Conservation (phyloP, 2,888 invertebrate species). For the Callyntrura guangdongensis region DNA sequence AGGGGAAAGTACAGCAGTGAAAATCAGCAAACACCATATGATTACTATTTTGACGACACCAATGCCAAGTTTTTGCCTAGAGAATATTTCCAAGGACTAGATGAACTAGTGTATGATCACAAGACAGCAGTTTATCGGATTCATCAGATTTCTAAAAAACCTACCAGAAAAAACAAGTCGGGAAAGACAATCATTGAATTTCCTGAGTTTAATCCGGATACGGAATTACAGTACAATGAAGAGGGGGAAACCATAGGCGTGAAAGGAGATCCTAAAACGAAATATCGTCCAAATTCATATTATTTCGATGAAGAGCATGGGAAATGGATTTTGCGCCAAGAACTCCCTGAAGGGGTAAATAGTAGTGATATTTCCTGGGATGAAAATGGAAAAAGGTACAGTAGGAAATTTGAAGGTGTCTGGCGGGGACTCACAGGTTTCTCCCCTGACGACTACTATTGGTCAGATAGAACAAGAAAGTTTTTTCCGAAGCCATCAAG, state of each 20-base stretch:
- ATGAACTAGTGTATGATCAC: slow-evolving; percentile 67
- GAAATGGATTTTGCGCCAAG: slow-evolving; percentile 55
- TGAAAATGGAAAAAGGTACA: slow-evolving; percentile 73
- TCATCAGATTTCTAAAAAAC: slow-evolving; percentile 31
- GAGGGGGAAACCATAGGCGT: neutral
- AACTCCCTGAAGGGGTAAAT: slow-evolving; percentile 26
- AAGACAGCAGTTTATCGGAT: slow-evolving; percentile 46
- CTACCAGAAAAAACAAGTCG: slow-evolving; percentile 21
- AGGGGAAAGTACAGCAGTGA: slow-evolving; percentile 55
- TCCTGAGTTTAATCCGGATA: slow-evolving; percentile 43
- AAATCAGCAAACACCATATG: slow-evolving; percentile 73
- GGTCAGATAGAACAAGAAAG: slow-evolving; percentile 37
- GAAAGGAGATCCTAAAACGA: neutral
- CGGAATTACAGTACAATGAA: slow-evolving; percentile 24
- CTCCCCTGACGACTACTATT: slow-evolving; percentile 65
- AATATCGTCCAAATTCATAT: slow-evolving; percentile 20
- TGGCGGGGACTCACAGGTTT: slow-evolving; percentile 73
- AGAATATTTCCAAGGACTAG: slow-evolving; percentile 65
- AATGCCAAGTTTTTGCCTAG: slow-evolving; percentile 24
- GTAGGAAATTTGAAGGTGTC: slow-evolving; percentile 70
- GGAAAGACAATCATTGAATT: slow-evolving; percentile 22
- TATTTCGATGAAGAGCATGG: slow-evolving; percentile 72
- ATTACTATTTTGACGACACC: slow-evolving; percentile 69
- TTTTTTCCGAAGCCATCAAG: slow-evolving; percentile 69
- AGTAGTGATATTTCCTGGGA: slow-evolving; percentile 65